Conservation (phyloP, 2,888 invertebrate genomes). For the Andrena haemorrhoa region DNA sequence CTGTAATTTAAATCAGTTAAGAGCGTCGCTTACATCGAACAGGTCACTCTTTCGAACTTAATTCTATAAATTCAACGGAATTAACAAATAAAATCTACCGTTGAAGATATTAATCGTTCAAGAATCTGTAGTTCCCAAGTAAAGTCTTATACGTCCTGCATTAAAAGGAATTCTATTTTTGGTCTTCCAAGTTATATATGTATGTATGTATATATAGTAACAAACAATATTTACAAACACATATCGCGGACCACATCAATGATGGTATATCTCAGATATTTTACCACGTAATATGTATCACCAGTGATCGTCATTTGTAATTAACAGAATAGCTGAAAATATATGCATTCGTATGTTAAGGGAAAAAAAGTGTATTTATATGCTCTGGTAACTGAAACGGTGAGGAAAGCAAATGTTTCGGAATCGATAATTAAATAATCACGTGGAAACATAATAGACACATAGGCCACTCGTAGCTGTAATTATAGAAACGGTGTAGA, state of each 20-base stretch:
- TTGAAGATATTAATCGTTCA: conserved; percentile 23
- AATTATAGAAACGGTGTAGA: conserved; percentile 9
- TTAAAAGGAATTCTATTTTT: conserved; percentile 49
- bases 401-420: conserved; percentile 11
- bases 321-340: conserved; percentile 39
- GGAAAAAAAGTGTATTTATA: conserved; percentile 22
- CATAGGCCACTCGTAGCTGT: conserved; percentile 43
- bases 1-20: not conserved
- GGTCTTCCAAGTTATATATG: conserved; percentile 33
- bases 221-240: conserved; percentile 78
- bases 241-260: conserved; percentile 66
- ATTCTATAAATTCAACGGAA: conserved; percentile 57
- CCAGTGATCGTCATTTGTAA: conserved; percentile 47
- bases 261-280: conserved; percentile 58
- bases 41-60: conserved; percentile 27
- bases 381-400: conserved; percentile 33
- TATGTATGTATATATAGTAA: conserved; percentile 63
- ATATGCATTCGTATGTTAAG: conserved; percentile 19
- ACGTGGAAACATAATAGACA: conserved; percentile 35
- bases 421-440: conserved; percentile 13
- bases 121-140: conserved; percentile 9
- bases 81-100: conserved; percentile 44
- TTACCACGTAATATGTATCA: conserved; percentile 45
- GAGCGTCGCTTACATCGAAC: not conserved
- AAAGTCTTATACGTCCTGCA: conserved; percentile 50